Percentiles rank a stretch among this genome's conserved stretches.
Conservation (phyloP, 2,113 vertebrate genomes). For the Odontophorus gujanensis region DNA sequence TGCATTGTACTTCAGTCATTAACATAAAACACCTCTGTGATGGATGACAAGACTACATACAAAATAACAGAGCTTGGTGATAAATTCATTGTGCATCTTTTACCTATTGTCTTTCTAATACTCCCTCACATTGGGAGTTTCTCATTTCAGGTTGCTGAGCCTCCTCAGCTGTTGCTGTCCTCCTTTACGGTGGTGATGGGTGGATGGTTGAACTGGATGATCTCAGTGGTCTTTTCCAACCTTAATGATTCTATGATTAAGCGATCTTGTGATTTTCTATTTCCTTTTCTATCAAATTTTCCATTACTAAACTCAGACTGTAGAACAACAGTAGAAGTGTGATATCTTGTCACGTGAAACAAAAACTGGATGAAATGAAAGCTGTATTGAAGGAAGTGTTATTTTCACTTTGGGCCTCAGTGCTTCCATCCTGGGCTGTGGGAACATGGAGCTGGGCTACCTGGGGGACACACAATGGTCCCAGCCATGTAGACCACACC, state of each 20-base stretch:
- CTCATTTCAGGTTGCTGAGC: not conserved
- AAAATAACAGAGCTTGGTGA: not conserved
- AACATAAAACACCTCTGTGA: not conserved
- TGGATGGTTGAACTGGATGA: no score
- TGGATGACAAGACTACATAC: not conserved
- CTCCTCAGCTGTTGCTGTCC: not conserved
- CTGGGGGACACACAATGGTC: rapidly evolving
- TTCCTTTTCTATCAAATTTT: not conserved
- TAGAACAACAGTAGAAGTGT: not conserved
- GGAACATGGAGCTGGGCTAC: not conserved
- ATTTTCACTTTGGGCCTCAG: not conserved
- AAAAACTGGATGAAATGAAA: not conserved
- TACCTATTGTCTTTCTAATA: not conserved
- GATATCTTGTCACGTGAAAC: not conserved
- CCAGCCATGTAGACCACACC: rapidly evolving
- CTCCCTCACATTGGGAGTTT: not conserved
- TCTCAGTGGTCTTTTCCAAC: no score
- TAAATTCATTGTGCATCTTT: not conserved
- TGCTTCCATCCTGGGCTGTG: not conserved
- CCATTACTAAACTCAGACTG: not conserved
- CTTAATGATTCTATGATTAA: no score
- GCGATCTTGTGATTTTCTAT: not conserved
- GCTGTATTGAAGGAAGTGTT: not conserved
- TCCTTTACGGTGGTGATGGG: not conserved
- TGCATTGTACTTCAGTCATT: not conserved